phyloP scores from a whole-genome alignment of 1,140 invertebrate species.

The Venturia canescens region DNA sequence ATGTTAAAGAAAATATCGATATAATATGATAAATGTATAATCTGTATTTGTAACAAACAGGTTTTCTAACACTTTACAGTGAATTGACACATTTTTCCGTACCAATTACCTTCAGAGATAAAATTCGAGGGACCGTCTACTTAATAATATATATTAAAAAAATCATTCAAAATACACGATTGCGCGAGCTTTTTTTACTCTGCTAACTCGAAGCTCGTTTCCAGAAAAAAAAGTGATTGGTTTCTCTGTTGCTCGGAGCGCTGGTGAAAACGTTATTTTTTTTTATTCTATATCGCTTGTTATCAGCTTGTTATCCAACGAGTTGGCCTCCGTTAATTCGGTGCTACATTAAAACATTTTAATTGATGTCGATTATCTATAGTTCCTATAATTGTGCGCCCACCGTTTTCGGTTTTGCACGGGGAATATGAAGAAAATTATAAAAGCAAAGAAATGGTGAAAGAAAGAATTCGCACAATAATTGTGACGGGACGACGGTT shows the following conservation, averaged over 20 bases:
- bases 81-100: constrained; percentile 57
- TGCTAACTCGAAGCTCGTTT: background rate
- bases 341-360: constrained; percentile 28
- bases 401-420: background rate
- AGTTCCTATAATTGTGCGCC: constrained; percentile 25
- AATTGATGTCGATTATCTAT: constrained; percentile 18
- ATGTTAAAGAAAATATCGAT: constrained; percentile 40
- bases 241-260: constrained; percentile 2
- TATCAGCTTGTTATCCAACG: background rate
- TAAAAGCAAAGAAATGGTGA: constrained; percentile 4
- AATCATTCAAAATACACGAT: constrained; percentile 28
- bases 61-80: constrained; percentile 67
- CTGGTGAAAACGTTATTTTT: background rate
- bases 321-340: constrained; percentile 25
- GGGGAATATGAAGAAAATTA: background rate
- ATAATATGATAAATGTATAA: constrained; percentile 53
- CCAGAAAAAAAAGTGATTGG: background rate
- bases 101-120: constrained; percentile 45
- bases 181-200: constrained; percentile 11
- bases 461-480: background rate
- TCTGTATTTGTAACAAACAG: constrained; percentile 49
- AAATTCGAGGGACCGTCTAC: constrained; percentile 48
- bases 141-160: background rate
- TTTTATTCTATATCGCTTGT: constrained; percentile 6
- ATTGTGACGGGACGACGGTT: background rate